Base-by-base conservation (phyloP, 2,113 vertebrate species). In the Talpa occidentalis region DNA sequence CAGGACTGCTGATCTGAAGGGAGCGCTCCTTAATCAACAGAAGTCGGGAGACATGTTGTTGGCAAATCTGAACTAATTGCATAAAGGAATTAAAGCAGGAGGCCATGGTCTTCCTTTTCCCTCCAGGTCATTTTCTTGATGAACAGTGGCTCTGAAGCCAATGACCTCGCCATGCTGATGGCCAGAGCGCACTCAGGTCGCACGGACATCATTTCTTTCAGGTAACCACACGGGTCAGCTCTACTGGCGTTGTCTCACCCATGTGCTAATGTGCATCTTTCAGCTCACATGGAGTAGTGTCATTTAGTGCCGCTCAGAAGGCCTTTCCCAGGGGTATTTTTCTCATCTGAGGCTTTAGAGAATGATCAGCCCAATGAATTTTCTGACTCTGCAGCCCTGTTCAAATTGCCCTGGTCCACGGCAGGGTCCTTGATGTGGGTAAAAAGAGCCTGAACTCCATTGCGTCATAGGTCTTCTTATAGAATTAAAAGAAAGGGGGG, bases 101-200 rank as follows among this genome's bases (percentile, higher is more conserved):
- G 3, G 6, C 26, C 30, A 40, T 2, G 4, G 9, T 84, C 70
- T 87, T 78, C 26, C 44, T 67, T 32, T 8, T 66, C 90, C 81
- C 88, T 24, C 93, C 62, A 99, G 99, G 99, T 99, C 74, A 84
- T 99, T 90, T 99, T 99, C 96, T 95, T 99, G 80, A 98, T 98
- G 67, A 99, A 99, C 98, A 99, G 99, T 0, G 99, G 99, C 87
- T 99, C 99, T 1, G 99, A 99, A 96, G 99, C 99, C 88, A 99
- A 99, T 35, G 99, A 99, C 76, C 95, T 99, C 49, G 99, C 99
- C 0, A 98, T 99, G 98, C 64, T 99, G 86, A 99, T 99, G 99
- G 99, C 99, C 87, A 98, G 99, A 82, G 70, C 99, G 0, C 95
- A 99, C 96, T 99, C 99, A 1, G 96, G 97, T 24, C 99, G 98